Base-by-base conservation (phyloP, 2,797 vertebrate species). In the Thaleichthys pacificus region DNA sequence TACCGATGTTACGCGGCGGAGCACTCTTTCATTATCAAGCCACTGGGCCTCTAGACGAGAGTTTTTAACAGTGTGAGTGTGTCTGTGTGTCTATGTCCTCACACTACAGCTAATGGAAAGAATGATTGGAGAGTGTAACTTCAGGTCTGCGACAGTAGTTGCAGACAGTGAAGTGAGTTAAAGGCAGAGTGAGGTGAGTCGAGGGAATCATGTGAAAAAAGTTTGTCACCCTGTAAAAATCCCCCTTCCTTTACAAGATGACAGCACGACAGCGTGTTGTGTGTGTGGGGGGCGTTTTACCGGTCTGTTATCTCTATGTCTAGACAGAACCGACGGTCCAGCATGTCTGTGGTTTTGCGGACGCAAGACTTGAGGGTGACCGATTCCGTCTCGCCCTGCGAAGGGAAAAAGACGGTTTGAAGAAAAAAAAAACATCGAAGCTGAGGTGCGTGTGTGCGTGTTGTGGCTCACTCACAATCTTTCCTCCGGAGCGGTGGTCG, bases 401-500 rank as follows among this genome's bases (percentile, higher is more conserved):
- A 84, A 86, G 65, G 74, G 8, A 79, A 30, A 66, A 14, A 19
- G 32, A 2, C 35, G 2, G 26, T 8, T 19, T 35, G 3, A 26
- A 49, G n/a, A 19, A 32, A 32, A 11, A 42, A 42, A 42, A 42
- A 1, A 11, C 38, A 42, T 49, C 12, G 15, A 15, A 62, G 28
- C 61, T 15, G 26, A 32, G 26, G 24, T 62, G 24, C 30, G 61
- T 26, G 64, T 66, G 11, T 66, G 24, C 8, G 15, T 54, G 4
- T 54, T 7, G n/a, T 26, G 32, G 62, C 17, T 30, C 15, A 92
- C 96, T 94, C 87, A 99, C 98, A 80, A 91, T 87, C 89, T 96
- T 99, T 26, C 97, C 96, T 72, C 96, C 96, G 63, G 97, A 98
- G 93, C 95, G 93, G 89, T 98, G 98, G 80, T 99, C 97, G 77